phyloP scores from a whole-genome alignment of 2,113 vertebrate species.

The Oreocharis arfaki region DNA sequence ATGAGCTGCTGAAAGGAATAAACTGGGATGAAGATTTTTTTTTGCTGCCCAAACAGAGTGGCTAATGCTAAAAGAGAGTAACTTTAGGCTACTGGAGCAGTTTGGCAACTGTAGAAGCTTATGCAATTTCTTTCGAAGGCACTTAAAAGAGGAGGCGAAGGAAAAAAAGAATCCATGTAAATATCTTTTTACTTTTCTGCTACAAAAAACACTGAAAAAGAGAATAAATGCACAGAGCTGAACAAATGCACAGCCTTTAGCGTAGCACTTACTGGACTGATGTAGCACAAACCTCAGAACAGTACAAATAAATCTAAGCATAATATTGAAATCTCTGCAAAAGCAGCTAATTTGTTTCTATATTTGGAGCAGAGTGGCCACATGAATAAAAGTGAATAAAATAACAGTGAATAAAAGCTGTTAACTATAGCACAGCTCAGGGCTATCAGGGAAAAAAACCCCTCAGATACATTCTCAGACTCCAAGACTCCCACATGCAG shows the following conservation, averaged over 20 bases:
- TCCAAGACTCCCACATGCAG: background rate
- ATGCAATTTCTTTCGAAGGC: conserved; percentile 22
- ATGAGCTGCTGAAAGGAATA: background rate
- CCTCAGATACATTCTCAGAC: background rate
- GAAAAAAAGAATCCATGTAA: conserved; percentile 13
- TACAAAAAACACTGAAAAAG: background rate
- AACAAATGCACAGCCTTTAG: conserved; percentile 9
- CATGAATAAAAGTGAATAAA: too few relatives aligned
- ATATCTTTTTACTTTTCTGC: background rate
- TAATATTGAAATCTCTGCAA: background rate
- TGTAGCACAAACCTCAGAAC: background rate
- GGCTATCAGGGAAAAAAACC: background rate
- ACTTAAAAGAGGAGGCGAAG: background rate
- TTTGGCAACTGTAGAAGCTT: background rate
- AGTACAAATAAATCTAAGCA: background rate
- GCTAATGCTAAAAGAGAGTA: background rate
- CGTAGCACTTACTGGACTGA: background rate
- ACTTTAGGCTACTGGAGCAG: background rate
- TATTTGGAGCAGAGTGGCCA: background rate
- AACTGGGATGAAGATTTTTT: background rate
- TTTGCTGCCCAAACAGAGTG: background rate
- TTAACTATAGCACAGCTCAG: background rate
- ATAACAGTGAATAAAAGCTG: conserved; percentile 26
- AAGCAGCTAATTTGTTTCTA: conserved; percentile 7
- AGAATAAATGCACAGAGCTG: conserved; percentile 6